Evolutionary conservation across 2,113 vertebrate genomes (phyloP).

Genomic region (Cynoglossus semilaevis): DNA sequence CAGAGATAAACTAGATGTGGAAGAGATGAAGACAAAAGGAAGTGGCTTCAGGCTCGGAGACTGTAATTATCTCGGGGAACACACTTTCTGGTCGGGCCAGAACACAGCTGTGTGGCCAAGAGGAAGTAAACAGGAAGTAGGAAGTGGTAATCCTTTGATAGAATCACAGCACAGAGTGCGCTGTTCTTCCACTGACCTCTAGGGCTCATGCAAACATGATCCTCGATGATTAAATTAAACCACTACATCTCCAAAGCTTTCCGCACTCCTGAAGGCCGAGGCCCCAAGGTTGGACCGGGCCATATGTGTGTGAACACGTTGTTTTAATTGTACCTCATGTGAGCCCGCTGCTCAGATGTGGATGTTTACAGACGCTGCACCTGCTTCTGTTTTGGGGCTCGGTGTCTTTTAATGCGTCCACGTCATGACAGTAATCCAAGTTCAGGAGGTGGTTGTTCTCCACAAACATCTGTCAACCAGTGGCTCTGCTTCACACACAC

Average conservation of each 20-base stretch:
- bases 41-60: constrained; percentile 28
- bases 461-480: constrained; percentile 45
- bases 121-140: constrained; percentile 71
- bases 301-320: constrained; percentile 50
- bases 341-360: constrained; percentile 37
- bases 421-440: constrained; percentile 6
- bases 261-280: constrained; percentile 18
- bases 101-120: constrained; percentile 55
- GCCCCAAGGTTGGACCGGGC: constrained; percentile 29
- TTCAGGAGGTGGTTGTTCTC: constrained; percentile 30
- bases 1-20: constrained; percentile 58
- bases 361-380: constrained; percentile 59
- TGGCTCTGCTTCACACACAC: constrained; percentile 26
- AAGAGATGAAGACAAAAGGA: constrained; percentile 43
- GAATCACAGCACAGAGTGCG: constrained; percentile 40
- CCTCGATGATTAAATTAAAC: constrained; percentile 51
- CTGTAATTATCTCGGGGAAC: constrained; percentile 54
- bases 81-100: constrained; percentile 40
- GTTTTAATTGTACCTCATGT: constrained; percentile 53
- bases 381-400: constrained; percentile 64
- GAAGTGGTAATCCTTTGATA: constrained; percentile 68
- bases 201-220: constrained; percentile 43
- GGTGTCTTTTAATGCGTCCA: constrained; percentile 25
- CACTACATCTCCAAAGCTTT: constrained; percentile 26
- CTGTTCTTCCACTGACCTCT: constrained; percentile 56